Evolutionary conservation across 1,140 invertebrate genomes (phyloP), one percentile per base, ranked within the genome.

Genomic region (Paraescarpia echinospica): DNA sequence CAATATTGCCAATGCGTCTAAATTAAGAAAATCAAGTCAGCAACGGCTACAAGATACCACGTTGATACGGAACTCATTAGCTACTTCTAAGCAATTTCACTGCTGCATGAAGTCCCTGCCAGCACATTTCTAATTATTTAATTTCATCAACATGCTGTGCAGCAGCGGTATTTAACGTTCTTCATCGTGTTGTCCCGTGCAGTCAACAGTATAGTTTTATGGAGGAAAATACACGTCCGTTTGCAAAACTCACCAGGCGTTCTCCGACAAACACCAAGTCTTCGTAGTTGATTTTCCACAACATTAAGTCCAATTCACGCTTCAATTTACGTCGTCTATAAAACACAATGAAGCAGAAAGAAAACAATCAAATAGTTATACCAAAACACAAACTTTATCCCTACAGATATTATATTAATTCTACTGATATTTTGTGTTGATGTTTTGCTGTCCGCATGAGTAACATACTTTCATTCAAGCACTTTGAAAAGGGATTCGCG

Each of bases 221-320:
- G 6, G 6, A 48, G 14, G 41, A 8, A 14, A 48, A 14, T 8
- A 8, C 41, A 48, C 6, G 41, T n/a, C n/a, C 41, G 41, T 5
- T 14, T 77, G 59, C 22, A 8, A 1, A 77, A 2, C 59, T 77
- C 27, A 77, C 59, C 59, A 14, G 59, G 59, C 90, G 34, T 33
- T 90, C 90, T 90, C 90, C 90, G 88, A 93, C 93, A 34, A 94
- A 89, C 18, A 92, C 92, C 27, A 95, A 94, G 27, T 95, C 94
- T 18, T 97, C 97, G 96, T 97, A 98, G 93, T 97, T 97, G 0
- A 99, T 97, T 94, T 98, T 98, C 98, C 98, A 99, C 14, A 97
- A 98, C 98, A 99, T 99, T 33, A 98, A 98, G 12, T 98, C 98
- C 93, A 99, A 97, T 96, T 98, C 98, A 0, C 97, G 97, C 96